Evolutionary conservation across 2,797 vertebrate species (phyloP).

Genomic region (Melopsittacus undulatus): DNA sequence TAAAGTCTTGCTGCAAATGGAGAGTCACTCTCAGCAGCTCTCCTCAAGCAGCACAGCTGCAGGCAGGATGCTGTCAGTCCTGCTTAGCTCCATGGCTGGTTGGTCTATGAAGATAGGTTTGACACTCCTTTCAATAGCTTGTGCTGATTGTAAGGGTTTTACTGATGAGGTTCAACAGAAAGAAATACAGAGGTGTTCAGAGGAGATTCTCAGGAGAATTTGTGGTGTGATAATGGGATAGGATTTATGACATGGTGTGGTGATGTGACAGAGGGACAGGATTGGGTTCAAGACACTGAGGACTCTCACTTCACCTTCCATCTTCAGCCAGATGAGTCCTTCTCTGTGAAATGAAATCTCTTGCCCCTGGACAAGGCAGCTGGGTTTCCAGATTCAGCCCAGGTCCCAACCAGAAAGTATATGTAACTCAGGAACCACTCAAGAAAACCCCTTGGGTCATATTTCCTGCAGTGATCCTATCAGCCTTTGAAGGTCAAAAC

Average conservation of each 20-base stretch:
- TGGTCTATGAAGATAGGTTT: background rate
- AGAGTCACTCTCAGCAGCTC: background rate
- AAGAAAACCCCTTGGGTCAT: background rate
- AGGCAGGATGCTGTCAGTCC: background rate
- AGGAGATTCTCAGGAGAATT: background rate
- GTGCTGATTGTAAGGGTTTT: background rate
- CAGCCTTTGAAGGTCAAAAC: background rate
- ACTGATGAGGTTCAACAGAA: background rate
- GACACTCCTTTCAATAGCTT: background rate
- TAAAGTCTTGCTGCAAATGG: background rate
- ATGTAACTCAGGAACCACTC: background rate
- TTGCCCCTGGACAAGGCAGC: background rate
- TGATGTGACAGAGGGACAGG: background rate
- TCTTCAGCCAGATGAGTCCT: rapidly evolving
- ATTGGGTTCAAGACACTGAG: background rate
- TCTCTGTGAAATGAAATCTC: background rate
- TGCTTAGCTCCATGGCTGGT: background rate
- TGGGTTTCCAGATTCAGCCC: background rate
- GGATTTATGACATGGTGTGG: background rate
- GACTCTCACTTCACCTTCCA: background rate
- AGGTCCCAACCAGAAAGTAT: background rate
- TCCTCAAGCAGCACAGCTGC: background rate
- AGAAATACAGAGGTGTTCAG: background rate
- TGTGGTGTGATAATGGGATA: background rate
- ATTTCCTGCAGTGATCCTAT: background rate